phyloP scores from a whole-genome alignment of 1,140 invertebrate genomes.

The Drosophila pseudoobscura region DNA sequence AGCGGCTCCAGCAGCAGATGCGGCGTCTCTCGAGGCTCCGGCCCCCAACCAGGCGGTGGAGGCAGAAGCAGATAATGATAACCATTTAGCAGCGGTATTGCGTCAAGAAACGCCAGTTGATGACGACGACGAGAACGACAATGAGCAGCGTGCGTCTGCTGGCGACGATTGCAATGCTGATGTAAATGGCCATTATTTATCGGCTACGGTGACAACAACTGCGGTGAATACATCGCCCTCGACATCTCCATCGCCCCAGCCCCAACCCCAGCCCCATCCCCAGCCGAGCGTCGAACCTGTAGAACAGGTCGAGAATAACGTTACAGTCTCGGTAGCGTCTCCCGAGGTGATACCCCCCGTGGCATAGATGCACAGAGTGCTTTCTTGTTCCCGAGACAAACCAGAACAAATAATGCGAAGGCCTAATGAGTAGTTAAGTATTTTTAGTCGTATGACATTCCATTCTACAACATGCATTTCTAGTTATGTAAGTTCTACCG shows the following conservation, averaged over 20 bases:
- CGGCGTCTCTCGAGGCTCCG: slow-evolving; percentile 27
- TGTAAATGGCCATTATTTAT: slow-evolving; percentile 59
- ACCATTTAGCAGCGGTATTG: slow-evolving; percentile 70
- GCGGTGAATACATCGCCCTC: slow-evolving; percentile 60
- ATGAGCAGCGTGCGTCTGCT: slow-evolving; percentile 12
- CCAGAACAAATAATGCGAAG: slow-evolving; percentile 30
- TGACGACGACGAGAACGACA: slow-evolving; percentile 49
- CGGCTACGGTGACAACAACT: slow-evolving; percentile 72
- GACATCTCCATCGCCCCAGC: slow-evolving; percentile 12
- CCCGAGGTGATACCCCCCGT: slow-evolving; percentile 62
- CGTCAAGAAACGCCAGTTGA: slow-evolving; percentile 78
- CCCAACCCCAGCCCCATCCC: not conserved
- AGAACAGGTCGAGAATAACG: slow-evolving; percentile 80
- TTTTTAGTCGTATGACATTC: slow-evolving; percentile 57
- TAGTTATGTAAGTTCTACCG: slow-evolving; percentile 41
- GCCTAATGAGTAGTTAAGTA: slow-evolving; percentile 57
- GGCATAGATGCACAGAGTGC: slow-evolving; percentile 50
- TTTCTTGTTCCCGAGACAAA: slow-evolving; percentile 15
- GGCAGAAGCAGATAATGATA: slow-evolving; percentile 55
- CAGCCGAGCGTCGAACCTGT: slow-evolving; percentile 65
- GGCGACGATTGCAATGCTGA: slow-evolving; percentile 44
- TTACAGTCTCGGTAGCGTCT: slow-evolving; percentile 61
- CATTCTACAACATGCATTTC: slow-evolving; percentile 47
- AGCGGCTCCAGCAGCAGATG: slow-evolving; percentile 11
- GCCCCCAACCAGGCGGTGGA: slow-evolving; percentile 3